phyloP scores from a whole-genome alignment of 2,113 vertebrate species.

The Meriones unguiculatus region DNA sequence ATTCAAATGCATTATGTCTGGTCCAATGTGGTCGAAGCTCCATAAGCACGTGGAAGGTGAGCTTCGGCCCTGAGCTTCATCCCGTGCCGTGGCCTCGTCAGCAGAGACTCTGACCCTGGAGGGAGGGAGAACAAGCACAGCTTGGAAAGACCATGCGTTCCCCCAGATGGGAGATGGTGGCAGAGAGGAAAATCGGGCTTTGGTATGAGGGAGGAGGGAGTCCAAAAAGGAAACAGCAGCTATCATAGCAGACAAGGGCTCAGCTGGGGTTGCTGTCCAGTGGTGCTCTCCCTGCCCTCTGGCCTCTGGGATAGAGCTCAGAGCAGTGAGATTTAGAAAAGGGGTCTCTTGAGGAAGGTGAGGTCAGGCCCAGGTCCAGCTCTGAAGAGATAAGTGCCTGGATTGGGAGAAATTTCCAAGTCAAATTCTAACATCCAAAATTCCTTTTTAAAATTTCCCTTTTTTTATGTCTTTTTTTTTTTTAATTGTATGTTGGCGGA shows the following conservation, averaged over 20 bases:
- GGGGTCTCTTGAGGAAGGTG: background rate
- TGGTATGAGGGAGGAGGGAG: background rate
- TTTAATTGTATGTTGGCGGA: background rate
- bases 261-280: background rate
- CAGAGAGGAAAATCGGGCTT: background rate
- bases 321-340: background rate
- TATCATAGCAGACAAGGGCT: no score
- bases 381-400: background rate
- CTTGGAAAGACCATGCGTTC: background rate
- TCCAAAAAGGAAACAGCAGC: background rate
- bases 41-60: conserved; percentile 60
- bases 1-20: conserved; percentile 61
- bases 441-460: background rate
- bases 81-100: background rate
- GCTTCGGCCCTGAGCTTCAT: background rate
- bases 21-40: conserved; percentile 77
- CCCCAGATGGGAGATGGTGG: background rate
- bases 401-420: background rate
- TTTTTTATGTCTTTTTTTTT: background rate
- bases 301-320: background rate
- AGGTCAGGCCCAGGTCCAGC: background rate
- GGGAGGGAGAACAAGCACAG: background rate
- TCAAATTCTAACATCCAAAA: background rate
- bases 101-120: background rate
- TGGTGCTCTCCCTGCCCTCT: accelerated